Evolutionary conservation across 2,888 invertebrate species (phyloP).

Genomic region (Trilocha varians): DNA sequence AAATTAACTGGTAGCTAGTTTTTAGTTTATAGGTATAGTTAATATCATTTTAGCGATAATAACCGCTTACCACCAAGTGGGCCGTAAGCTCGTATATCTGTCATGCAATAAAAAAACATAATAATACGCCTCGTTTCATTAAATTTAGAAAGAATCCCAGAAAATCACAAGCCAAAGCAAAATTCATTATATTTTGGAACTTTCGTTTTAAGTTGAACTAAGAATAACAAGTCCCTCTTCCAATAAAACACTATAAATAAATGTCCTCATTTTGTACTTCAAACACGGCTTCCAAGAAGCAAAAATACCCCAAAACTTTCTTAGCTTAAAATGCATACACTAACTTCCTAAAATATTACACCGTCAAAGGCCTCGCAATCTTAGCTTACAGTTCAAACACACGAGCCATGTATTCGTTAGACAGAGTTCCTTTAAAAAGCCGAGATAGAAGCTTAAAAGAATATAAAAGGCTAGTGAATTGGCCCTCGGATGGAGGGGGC

Average conservation of each 20-base stretch:
- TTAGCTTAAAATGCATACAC: background rate
- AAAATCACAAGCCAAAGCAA: no score
- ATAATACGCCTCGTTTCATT: no score
- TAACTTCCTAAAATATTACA: background rate
- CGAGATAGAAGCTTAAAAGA: slow-evolving; percentile 46
- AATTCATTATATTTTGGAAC: background rate
- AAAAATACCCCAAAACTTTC: no score
- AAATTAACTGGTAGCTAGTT: no score
- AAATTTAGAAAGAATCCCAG: no score
- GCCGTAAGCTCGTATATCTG: no score
- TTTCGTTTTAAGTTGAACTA: background rate
- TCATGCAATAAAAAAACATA: no score
- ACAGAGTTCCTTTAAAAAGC: slow-evolving; percentile 16
- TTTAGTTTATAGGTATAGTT: no score
- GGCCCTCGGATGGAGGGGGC: slow-evolving; percentile 42
- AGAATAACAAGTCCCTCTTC: background rate
- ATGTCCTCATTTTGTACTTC: background rate
- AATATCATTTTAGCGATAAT: no score
- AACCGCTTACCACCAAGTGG: no score
- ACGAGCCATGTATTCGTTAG: slow-evolving; percentile 34
- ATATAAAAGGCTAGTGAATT: slow-evolving; percentile 55
- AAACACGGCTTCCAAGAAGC: background rate
- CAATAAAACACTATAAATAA: background rate
- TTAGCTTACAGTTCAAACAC: slow-evolving; percentile 24
- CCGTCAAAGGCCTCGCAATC: slow-evolving; percentile 2